phyloP scores from a whole-genome alignment of 1,140 invertebrate species.

The Drosophila melanogaster region Release_6_plus_ISO1_MT NC_004354.4:8957501-8958000 shows the following conservation, averaged over 20 bases:
- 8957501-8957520: conserved; percentile 25
- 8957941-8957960: conserved; percentile 71
- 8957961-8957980: not conserved
- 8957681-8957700: conserved; percentile 41
- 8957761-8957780: not conserved
- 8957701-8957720: conserved; percentile 22
- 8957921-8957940: conserved; percentile 51
- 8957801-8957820: conserved; percentile 2
- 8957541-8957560: conserved; percentile 11
- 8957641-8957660: conserved; percentile 23
- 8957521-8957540: conserved; percentile 26
- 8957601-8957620: conserved; percentile 22
- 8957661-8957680: conserved; percentile 31
- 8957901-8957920: not conserved
- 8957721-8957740: conserved; percentile 35
- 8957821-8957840: not conserved
- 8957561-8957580: not conserved
- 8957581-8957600: not conserved
- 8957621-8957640: conserved; percentile 10
- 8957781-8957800: conserved; percentile 21
- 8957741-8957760: conserved; percentile 10
- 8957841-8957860: conserved; percentile 2
- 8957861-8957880: conserved; percentile 72
- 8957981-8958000: not conserved
- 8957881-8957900: conserved; percentile 39